Evolutionary conservation across 2,113 vertebrate species (phyloP), one percentile per base, ranked within the genome.

Genomic region (Embiotoca jacksoni): DNA sequence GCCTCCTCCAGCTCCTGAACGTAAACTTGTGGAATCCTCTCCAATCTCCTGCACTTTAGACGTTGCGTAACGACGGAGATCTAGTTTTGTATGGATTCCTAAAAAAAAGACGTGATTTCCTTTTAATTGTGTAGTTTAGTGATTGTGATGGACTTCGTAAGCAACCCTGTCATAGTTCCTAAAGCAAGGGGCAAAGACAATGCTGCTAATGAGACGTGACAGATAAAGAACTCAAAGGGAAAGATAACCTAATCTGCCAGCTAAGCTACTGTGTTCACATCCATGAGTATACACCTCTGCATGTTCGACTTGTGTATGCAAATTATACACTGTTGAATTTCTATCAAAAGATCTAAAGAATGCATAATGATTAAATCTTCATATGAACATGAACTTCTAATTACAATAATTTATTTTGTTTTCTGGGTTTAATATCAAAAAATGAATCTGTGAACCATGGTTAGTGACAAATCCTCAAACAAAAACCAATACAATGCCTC

Each of bases 241-340:
- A 55, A 88, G 91, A 93, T 94, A 92, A 6, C 81, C 91, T 94
- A 94, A 95, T 94, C 92, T 82, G 54, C 36, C 57, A 37, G 88
- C 95, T 94, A 92, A 37, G 88, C 95, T 94, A 92, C 94, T 84
- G 93, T 83, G 76, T 53, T 78, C 61, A 60, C 46, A 65, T 13
- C 41, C 61, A 80, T 47, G 87, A 64, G 82, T 53, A 77, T 64
- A 79, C 32, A 64, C 9, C 36, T 58, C 7, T 8, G 65, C 33
- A 78, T 10, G 16, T 64, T 57, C 33, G 33, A 59, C 53, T 23
- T 52, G 44, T 83, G 58, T 78, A 44, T 84, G 65, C 16, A 66
- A 82, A 72, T 74, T 10, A n/a, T 32, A 68, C 11, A 32, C 35
- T 80, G 6, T 44, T 35, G 52, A 36, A 67, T n/a, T 44, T 44